Evolutionary conservation across 2,888 invertebrate genomes (phyloP).

Genomic region (Acanthococcus lagerstroemiae): DNA sequence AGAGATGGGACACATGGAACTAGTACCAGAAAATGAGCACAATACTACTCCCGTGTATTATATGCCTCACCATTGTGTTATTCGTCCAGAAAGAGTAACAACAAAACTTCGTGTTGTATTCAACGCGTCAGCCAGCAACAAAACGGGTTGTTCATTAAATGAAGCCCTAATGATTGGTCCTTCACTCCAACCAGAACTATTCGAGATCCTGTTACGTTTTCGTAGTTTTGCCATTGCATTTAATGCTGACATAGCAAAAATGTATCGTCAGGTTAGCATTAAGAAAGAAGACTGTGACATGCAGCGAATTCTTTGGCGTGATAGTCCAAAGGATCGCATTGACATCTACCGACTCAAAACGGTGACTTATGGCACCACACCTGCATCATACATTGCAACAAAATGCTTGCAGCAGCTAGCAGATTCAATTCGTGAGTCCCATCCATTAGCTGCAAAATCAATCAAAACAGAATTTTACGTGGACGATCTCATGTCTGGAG

Average conservation of each 20-base stretch:
- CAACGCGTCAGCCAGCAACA: not conserved
- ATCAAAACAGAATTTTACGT: not conserved
- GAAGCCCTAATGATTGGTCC: not conserved
- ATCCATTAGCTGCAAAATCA: not conserved
- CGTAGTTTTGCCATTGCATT: not conserved
- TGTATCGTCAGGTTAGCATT: constrained; percentile 5
- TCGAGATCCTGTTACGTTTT: not conserved
- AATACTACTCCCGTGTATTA: not conserved
- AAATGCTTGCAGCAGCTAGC: not conserved
- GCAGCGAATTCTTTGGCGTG: constrained; percentile 5
- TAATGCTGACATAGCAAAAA: constrained; percentile 3
- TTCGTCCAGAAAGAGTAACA: not conserved
- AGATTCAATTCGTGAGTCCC: not conserved
- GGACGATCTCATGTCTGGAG: not conserved
- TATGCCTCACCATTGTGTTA: not conserved
- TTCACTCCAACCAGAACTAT: not conserved
- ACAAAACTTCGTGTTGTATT: constrained; percentile 2
- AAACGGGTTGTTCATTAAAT: not conserved
- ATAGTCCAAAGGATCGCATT: not conserved
- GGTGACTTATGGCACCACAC: not conserved
- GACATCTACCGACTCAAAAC: not conserved
- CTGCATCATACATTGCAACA: not conserved
- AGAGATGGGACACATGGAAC: not conserved
- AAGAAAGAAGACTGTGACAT: not conserved
- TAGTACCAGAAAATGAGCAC: not conserved